These are phyloP conservation scores for Ochropacha duplaris DNA, from an alignment of 2,888 invertebrate genomes.

Conservation along the genomic window DNA sequence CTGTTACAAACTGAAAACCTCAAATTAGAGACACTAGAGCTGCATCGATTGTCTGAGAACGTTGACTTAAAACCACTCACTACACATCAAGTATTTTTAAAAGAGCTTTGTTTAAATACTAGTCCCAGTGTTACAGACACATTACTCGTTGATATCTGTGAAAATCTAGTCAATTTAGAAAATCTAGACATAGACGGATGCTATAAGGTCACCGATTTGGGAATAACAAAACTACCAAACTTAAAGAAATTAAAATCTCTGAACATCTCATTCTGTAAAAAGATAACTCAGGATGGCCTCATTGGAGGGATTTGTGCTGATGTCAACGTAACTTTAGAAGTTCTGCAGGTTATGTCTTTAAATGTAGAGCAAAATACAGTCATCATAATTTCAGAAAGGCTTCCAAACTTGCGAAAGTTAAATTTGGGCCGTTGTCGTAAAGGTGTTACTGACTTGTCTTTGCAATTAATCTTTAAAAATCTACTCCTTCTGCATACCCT, in stretches of 20 bases:
- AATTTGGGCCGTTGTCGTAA: slow-evolving; percentile 87
- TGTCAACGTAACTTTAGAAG: slow-evolving; percentile 72
- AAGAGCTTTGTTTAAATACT: slow-evolving; percentile 84
- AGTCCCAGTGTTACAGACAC: slow-evolving; percentile 86
- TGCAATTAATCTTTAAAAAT: slow-evolving; percentile 86
- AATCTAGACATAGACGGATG: slow-evolving; percentile 85
- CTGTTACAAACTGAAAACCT: slow-evolving; percentile 80
- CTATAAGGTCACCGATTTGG: slow-evolving; percentile 84
- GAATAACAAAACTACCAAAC: slow-evolving; percentile 79
- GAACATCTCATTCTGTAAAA: slow-evolving; percentile 87
- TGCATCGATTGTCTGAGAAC: slow-evolving; percentile 79
- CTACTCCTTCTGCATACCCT: slow-evolving; percentile 83
- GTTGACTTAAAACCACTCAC: slow-evolving; percentile 80
- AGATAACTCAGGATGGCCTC: slow-evolving; percentile 84
- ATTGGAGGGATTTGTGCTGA: slow-evolving; percentile 82
- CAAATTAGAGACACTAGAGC: slow-evolving; percentile 74
- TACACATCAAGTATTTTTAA: slow-evolving; percentile 79
- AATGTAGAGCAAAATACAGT: slow-evolving; percentile 85
- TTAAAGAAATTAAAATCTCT: slow-evolving; percentile 81
- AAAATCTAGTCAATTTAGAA: slow-evolving; percentile 82
- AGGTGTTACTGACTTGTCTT: slow-evolving; percentile 86
- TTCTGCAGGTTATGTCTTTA: slow-evolving; percentile 82
- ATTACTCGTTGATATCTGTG: slow-evolving; percentile 83
- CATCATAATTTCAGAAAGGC: slow-evolving; percentile 81
- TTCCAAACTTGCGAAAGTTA: slow-evolving; percentile 82